These are phyloP conservation scores for Lepidocyrtoides sp. DNA, from an alignment of 2,888 invertebrate genomes.

Conservation along the genomic window DNA sequence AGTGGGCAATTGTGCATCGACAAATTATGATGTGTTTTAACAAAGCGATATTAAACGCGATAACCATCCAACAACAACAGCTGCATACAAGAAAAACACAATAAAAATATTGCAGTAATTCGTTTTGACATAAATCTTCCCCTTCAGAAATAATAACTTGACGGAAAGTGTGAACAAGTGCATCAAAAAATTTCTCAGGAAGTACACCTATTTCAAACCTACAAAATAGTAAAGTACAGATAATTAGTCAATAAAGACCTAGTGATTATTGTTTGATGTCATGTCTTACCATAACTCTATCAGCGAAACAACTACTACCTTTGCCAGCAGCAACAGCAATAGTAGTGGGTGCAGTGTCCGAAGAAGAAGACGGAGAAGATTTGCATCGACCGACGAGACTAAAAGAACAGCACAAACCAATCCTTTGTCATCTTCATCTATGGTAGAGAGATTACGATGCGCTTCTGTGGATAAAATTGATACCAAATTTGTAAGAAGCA, in stretches of 20 bases:
- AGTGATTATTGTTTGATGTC: slow-evolving; percentile 51
- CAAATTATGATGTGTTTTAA: slow-evolving; percentile 4
- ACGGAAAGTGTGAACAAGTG: background rate
- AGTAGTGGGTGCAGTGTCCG: slow-evolving; percentile 19
- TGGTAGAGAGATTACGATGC: background rate
- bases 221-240: background rate
- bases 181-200: background rate
- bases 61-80: background rate
- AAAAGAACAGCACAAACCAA: background rate
- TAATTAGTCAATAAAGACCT: slow-evolving; percentile 25
- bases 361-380: slow-evolving; percentile 68
- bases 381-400: background rate
- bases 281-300: slow-evolving; percentile 58
- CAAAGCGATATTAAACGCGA: background rate
- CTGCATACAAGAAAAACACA: background rate
- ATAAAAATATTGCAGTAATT: background rate
- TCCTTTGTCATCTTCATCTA: background rate
- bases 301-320: slow-evolving; percentile 56
- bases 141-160: background rate
- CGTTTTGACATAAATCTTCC: background rate
- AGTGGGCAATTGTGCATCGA: background rate
- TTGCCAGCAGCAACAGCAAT: slow-evolving; percentile 46
- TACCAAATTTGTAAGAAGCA: slow-evolving; percentile 11
- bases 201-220: background rate
- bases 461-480: background rate